Base-by-base conservation (phyloP, 2,888 invertebrate species). In the Eupithecia insigniata region DNA sequence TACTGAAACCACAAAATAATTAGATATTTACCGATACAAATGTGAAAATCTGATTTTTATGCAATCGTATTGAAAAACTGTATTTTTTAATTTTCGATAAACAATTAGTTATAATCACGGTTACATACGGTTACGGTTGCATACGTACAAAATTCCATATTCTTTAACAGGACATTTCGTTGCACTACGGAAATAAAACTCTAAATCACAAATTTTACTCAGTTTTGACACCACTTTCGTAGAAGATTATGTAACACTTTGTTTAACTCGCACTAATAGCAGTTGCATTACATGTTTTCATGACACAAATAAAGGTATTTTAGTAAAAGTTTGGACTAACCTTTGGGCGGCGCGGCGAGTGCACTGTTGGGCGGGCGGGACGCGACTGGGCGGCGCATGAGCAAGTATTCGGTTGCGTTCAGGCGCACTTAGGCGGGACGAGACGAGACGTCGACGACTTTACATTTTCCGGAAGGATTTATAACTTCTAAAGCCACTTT, bases 331-430 rank as follows among this genome's bases (percentile, higher is more conserved):
- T n/a, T 39, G 36, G 74, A 85, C 92, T 91, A 77, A 91, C 91
- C 91, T 88, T 70, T 30, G 76, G 75, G 74, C 76, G 72, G 80
- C 80, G 78, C 81, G 67, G 85, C 85, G 87, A 87, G 91, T 88
- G 90, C 87, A 87, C 85, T 80, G 87, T 78, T 79, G 86, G 93
- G 93, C 93, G 93, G 93, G 90, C 92, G 89, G 92, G 85, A 84
- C 89, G 81, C 84, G 91, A 93, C 93, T 93, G 93, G 92, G 93
- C 92, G 93, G 93, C 61, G 87, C 82, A 78, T 80, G 86, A 86
- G 86, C 88, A 82, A 26, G 18, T 5, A 43, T 22, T 22, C 3
- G 34, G 43, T 55, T 34, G 34, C 55, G 58, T 67, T 43, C 51
- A 51, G 28, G 74, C 84, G 34, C 22, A 84, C 34, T 62, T 62